Evolutionary conservation across 2,888 invertebrate species (phyloP).

Genomic region (Hipparchia semele): DNA sequence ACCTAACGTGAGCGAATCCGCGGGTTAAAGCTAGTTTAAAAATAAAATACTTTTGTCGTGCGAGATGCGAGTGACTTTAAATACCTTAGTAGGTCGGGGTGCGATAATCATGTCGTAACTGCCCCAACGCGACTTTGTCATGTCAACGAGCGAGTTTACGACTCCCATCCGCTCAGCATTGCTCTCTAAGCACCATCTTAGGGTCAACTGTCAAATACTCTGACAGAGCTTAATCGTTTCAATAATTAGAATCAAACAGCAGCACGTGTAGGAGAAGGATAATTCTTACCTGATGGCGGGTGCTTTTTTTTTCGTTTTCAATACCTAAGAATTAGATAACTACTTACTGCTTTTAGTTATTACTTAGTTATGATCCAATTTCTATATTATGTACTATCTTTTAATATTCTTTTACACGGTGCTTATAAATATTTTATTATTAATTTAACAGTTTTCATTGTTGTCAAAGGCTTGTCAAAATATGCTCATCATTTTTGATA

Average conservation of each 20-base stretch:
- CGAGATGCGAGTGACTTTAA: conserved; percentile 34
- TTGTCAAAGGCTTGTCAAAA: too few relatives aligned
- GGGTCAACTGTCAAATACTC: conserved; percentile 43
- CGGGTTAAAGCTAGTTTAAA: too few relatives aligned
- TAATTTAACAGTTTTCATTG: too few relatives aligned
- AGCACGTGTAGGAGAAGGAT: neutral
- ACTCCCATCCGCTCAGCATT: conserved; percentile 43
- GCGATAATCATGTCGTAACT: conserved; percentile 63
- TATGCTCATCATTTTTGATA: too few relatives aligned
- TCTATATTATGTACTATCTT: too few relatives aligned
- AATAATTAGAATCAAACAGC: conserved; percentile 39
- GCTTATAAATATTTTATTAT: too few relatives aligned
- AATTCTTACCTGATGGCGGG: neutral
- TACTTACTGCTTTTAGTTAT: too few relatives aligned
- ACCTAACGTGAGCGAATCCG: too few relatives aligned
- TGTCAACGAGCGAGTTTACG: conserved; percentile 68
- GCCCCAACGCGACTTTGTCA: conserved; percentile 65
- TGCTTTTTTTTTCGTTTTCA: too few relatives aligned
- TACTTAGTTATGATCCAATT: too few relatives aligned
- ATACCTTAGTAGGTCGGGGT: conserved; percentile 45
- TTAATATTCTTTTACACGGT: too few relatives aligned
- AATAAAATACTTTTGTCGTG: neutral
- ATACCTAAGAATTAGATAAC: too few relatives aligned
- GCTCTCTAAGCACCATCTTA: conserved; percentile 41
- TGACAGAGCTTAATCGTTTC: conserved; percentile 45